Evolutionary conservation across 2,113 vertebrate genomes (phyloP).

Genomic region (Semnornis frantzii): DNA sequence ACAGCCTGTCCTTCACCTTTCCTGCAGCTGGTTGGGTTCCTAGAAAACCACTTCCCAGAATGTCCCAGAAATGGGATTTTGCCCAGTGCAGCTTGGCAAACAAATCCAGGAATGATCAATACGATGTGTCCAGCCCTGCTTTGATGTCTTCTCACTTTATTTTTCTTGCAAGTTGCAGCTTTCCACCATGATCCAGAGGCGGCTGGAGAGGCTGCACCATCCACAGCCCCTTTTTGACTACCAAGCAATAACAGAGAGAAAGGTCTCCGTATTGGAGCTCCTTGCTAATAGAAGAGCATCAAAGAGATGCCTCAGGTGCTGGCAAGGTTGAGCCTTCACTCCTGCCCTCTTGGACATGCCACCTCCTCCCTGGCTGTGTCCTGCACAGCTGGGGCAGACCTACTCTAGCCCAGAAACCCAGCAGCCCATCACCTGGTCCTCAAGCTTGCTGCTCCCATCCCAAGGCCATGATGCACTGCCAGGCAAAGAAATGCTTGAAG

Average conservation of each 20-base stretch:
- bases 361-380: not conserved
- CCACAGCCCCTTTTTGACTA: not conserved
- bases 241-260: not conserved
- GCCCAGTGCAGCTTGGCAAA: conserved; percentile 3
- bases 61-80: not conserved
- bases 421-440: not conserved
- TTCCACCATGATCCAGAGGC: accelerated
- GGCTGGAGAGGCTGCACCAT: not conserved
- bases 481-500: not conserved
- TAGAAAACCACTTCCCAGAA: conserved; percentile 21
- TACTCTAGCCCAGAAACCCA: not conserved
- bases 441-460: not conserved
- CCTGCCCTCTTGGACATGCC: not conserved
- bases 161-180: not conserved
- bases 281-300: not conserved
- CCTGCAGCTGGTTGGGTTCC: not conserved
- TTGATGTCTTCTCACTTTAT: not conserved
- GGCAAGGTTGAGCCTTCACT: not conserved
- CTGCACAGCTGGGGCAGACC: not conserved
- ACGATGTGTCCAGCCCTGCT: not conserved
- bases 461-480: not conserved
- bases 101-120: not conserved
- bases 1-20: not conserved
- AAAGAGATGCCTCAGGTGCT: not conserved
- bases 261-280: accelerated